Conservation (phyloP, 2,797 vertebrate species). For the Pipistrellus kuhlii region DNA sequence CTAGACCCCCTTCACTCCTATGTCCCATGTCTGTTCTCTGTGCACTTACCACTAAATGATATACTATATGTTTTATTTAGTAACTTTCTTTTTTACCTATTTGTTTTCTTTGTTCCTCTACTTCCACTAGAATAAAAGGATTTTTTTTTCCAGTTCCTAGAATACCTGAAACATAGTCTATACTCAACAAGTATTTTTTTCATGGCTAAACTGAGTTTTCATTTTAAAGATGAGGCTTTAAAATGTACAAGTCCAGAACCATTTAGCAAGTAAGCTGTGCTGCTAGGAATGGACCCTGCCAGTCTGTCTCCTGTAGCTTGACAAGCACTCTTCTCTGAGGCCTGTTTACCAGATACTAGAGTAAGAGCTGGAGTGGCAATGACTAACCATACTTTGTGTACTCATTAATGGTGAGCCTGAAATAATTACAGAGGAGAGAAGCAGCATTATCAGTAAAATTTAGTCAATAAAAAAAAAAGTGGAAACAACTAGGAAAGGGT, state of each 20-base stretch:
- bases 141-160: not conserved
- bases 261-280: not conserved
- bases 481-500: not conserved
- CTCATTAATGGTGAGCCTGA: not conserved
- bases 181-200: not conserved
- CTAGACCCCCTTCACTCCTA: not conserved
- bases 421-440: not conserved
- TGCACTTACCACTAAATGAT: not conserved
- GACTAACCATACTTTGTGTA: not conserved
- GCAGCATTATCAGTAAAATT: not conserved
- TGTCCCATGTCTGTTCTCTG: not conserved
- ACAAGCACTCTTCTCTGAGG: not conserved
- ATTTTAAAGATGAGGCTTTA: constrained; percentile 18
- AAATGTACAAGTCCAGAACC: not conserved
- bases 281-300: not conserved
- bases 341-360: not conserved
- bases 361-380: not conserved
- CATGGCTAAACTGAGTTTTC: not conserved
- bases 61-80: not conserved
- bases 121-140: not conserved
- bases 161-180: not conserved
- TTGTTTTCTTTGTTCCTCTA: not conserved
- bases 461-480: not conserved
- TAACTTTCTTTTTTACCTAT: not conserved
- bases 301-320: not conserved